These are phyloP conservation scores for Biston betularia DNA, from an alignment of 2,888 invertebrate genomes.

Conservation along the genomic window DNA sequence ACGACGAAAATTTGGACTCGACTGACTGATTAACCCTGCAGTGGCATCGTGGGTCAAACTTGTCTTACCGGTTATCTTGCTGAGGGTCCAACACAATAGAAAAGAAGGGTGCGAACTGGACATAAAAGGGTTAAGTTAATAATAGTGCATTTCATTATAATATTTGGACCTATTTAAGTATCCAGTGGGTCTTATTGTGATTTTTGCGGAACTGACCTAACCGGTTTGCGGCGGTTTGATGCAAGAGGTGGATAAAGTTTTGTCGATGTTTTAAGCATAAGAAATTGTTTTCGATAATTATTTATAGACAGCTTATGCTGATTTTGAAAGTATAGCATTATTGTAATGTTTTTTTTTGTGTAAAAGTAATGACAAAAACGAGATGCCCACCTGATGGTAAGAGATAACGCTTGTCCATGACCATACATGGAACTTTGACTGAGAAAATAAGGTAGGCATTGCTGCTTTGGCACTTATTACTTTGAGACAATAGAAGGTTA, in stretches of 20 bases:
- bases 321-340: too few species aligned
- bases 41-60: constrained; percentile 72
- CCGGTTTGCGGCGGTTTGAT: constrained; percentile 73
- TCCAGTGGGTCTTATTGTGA: constrained; percentile 81
- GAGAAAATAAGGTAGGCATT: too few species aligned
- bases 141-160: constrained; percentile 80
- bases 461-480: too few species aligned
- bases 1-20: constrained; percentile 58
- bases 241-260: constrained; percentile 47
- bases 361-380: too few species aligned
- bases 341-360: too few species aligned
- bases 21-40: constrained; percentile 79
- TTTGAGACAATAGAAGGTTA: too few species aligned
- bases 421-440: too few species aligned
- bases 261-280: constrained; percentile 44
- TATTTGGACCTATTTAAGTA: constrained; percentile 86
- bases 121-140: constrained; percentile 76
- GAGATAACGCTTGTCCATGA: too few species aligned
- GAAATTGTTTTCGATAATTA: not conserved
- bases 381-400: too few species aligned
- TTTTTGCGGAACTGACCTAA: constrained; percentile 81
- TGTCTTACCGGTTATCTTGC: constrained; percentile 85
- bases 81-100: constrained; percentile 68
- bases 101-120: constrained; percentile 78
- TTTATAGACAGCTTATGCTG: not conserved